Evolutionary conservation across 1,140 invertebrate genomes (phyloP), one percentile per base, ranked within the genome.

Genomic region (Neodiprion lecontei): DNA sequence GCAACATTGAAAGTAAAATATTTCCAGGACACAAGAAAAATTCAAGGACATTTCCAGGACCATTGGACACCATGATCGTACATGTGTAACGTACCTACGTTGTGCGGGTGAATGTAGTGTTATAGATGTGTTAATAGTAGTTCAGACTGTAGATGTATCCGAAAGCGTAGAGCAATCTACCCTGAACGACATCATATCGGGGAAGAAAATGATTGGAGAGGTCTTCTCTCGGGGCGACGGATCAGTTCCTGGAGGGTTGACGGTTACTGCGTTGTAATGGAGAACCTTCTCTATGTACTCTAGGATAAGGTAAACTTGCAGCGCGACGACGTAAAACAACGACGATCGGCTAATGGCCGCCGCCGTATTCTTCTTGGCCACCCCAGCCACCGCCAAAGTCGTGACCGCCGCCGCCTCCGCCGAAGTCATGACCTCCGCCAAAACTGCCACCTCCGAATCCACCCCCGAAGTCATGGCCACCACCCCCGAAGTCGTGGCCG

Each of bases 381-480:
- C 28, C 28, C 28, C 78, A 75, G 67, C 79, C 78, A 1, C 82
- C 83, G 5, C 82, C 84, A 61, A 61, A 61, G 8, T 80, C 84
- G 4, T 80, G 79, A 61, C 80, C 81, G 65, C 71, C 84, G 12
- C 79, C 81, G 73, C 85, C 86, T 68, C 85, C 78, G 1, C 80
- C 82, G 67, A 85, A 82, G 28, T n/a, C 53, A n/a, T 12, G 53
- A 61, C n/a, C n/a, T 11, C 11, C 53, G n/a, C 53, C n/a, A n/a
- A 61, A 61, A 61, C n/a, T n/a, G 53, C 7, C 77, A 70, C 70
- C 74, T 65, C 85, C 83, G 3, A 83, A 82, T 28, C 85, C 84
- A 72, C 85, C 85, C 73, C 88, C 87, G 73, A 84, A 85, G 10
- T 85, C 82, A 0, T 85, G 86, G 3, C 86, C 84, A 9, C 86